Evolutionary conservation across 2,888 invertebrate species (phyloP).

Genomic region (Deroplatys truncata): DNA sequence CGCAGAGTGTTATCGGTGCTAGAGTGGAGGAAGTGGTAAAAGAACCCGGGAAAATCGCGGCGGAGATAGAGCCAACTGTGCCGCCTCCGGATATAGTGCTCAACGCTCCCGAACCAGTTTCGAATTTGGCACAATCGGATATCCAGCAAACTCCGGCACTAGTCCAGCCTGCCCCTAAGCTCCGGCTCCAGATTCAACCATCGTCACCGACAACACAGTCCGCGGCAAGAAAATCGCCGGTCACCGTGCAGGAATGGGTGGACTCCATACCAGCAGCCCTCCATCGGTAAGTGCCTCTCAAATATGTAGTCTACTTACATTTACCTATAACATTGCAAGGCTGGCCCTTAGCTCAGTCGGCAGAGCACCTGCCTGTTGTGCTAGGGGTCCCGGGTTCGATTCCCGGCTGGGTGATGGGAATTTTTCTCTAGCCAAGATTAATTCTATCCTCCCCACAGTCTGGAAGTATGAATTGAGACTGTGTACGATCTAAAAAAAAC

Average conservation of each 20-base stretch:
- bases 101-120: neutral
- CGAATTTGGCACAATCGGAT: neutral
- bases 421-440: no score
- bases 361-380: no score
- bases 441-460: no score
- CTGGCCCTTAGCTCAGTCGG: no score
- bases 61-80: neutral
- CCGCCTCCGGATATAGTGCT: neutral
- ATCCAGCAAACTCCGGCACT: neutral
- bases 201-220: neutral
- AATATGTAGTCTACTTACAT: no score
- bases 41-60: neutral
- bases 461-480: no score
- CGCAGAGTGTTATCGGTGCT: neutral
- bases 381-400: no score
- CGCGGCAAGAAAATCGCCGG: conserved; percentile 55
- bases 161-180: neutral
- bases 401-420: no score
- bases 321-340: no score
- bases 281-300: conserved; percentile 1
- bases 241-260: conserved; percentile 70
- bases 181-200: neutral
- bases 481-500: no score
- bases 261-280: conserved; percentile 56
- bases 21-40: neutral